Percentiles rank a stretch among this genome's conserved stretches.
phyloP scores from a whole-genome alignment of 2,888 invertebrate genomes.

The Ophioninae sp. region DNA sequence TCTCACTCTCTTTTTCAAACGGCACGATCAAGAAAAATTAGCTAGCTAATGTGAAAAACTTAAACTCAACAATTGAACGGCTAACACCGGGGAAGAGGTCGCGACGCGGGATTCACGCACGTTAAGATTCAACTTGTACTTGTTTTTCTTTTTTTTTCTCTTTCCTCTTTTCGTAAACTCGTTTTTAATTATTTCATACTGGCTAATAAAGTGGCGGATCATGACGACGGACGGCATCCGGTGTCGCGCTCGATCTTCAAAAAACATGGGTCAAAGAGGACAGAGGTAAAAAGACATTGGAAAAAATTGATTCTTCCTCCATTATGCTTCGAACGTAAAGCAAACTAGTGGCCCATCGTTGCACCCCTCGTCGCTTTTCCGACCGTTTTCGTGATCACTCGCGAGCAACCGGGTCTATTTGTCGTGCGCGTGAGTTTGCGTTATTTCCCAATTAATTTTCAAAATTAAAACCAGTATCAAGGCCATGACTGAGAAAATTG shows the following conservation, averaged over 20 bases:
- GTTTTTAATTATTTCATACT: slow-evolving; percentile 21
- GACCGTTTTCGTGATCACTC: background rate
- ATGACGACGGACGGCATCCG: slow-evolving; percentile 61
- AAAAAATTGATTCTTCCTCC: slow-evolving; percentile 46
- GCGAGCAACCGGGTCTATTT: slow-evolving; percentile 21
- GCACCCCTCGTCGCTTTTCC: background rate
- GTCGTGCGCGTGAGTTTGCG: slow-evolving; percentile 51
- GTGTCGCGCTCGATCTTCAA: slow-evolving; percentile 60
- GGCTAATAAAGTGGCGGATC: slow-evolving; percentile 37
- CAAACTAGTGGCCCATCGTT: slow-evolving; percentile 19
- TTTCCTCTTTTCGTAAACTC: background rate
- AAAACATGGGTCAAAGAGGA: slow-evolving; percentile 61
- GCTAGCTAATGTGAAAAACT: slow-evolving; percentile 65
- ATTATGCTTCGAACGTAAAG: slow-evolving; percentile 44
- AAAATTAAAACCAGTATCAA: slow-evolving; percentile 47
- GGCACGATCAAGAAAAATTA: slow-evolving; percentile 62
- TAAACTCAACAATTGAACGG: slow-evolving; percentile 66
- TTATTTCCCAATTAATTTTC: slow-evolving; percentile 20
- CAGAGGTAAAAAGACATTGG: slow-evolving; percentile 35
- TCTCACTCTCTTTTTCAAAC: slow-evolving; percentile 32
- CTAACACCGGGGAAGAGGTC: slow-evolving; percentile 65
- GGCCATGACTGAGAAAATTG: slow-evolving; percentile 18
- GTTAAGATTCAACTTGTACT: slow-evolving; percentile 18
- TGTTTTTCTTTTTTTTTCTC: slow-evolving; percentile 20
- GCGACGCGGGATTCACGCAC: slow-evolving; percentile 46